Percentiles rank a stretch among this genome's conserved stretches.
phyloP scores from a whole-genome alignment of 2,113 vertebrate species.

The Polypterus senegalus region DNA sequence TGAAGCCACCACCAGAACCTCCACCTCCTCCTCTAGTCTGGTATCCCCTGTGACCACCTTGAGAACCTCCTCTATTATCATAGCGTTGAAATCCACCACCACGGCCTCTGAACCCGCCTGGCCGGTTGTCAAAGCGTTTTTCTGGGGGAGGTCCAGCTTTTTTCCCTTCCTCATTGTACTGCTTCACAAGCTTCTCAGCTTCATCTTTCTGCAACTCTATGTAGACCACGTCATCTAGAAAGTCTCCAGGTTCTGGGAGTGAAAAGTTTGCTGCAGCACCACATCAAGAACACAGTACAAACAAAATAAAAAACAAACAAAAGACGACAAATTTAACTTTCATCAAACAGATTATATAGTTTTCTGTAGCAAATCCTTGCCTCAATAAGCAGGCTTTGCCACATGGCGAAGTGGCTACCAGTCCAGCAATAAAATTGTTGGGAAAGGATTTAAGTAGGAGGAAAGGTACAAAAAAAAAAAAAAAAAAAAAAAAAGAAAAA shows the following conservation, averaged over 20 bases:
- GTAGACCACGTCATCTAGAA: conserved; percentile 67
- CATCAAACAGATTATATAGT: conserved; percentile 4
- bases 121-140: conserved; percentile 74
- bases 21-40: conserved; percentile 52
- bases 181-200: conserved; percentile 62
- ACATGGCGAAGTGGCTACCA: too few relatives aligned
- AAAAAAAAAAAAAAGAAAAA: too few relatives aligned
- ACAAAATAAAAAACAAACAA: conserved; percentile 21
- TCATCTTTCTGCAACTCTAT: conserved; percentile 66
- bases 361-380: not conserved
- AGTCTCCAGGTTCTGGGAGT: conserved; percentile 70
- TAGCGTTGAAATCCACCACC: conserved; percentile 60
- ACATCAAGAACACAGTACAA: conserved; percentile 29
- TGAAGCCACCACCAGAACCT: conserved; percentile 31
- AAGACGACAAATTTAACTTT: conserved; percentile 7
- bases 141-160: conserved; percentile 73
- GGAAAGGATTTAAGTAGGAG: too few relatives aligned
- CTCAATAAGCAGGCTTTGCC: too few relatives aligned
- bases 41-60: conserved; percentile 47
- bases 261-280: conserved; percentile 66
- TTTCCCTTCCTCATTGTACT: conserved; percentile 79
- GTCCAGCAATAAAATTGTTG: too few relatives aligned
- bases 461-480: too few relatives aligned
- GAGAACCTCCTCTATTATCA: conserved; percentile 59
- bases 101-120: conserved; percentile 52